These are phyloP conservation scores for Microcebus lehilahytsara DNA, from an alignment of 2,113 vertebrate genomes.

Conservation along the genomic window DNA sequence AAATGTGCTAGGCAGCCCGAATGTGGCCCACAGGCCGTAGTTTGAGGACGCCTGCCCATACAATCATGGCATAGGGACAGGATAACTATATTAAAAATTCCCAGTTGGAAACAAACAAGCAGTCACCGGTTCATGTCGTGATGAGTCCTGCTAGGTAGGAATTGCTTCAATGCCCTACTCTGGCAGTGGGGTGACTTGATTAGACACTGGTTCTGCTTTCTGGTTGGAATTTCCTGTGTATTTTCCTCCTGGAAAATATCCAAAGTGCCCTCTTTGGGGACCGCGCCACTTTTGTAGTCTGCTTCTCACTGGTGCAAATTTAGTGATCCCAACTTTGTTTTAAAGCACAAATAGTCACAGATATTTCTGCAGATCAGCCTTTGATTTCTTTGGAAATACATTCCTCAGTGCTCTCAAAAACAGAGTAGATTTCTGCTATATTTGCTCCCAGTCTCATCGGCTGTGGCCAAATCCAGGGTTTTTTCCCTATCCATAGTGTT, in stretches of 20 bases:
- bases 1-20: too few species aligned
- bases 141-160: not conserved
- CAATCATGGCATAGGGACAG: not conserved
- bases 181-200: not conserved
- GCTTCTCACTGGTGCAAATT: not conserved
- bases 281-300: not conserved
- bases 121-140: not conserved
- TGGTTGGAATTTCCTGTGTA: not conserved
- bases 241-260: not conserved
- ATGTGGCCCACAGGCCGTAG: too few species aligned
- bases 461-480: not conserved
- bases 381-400: not conserved
- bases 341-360: not conserved
- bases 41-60: too few species aligned
- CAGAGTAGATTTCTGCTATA: not conserved
- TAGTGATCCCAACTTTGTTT: not conserved
- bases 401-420: not conserved
- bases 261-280: not conserved
- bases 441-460: not conserved
- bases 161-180: not conserved
- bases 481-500: not conserved
- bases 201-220: not conserved
- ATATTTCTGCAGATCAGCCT: not conserved
- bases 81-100: not conserved
- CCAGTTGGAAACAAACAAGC: not conserved